Evolutionary conservation across 1,140 invertebrate genomes (phyloP).

Genomic region (Psix sp.): DNA sequence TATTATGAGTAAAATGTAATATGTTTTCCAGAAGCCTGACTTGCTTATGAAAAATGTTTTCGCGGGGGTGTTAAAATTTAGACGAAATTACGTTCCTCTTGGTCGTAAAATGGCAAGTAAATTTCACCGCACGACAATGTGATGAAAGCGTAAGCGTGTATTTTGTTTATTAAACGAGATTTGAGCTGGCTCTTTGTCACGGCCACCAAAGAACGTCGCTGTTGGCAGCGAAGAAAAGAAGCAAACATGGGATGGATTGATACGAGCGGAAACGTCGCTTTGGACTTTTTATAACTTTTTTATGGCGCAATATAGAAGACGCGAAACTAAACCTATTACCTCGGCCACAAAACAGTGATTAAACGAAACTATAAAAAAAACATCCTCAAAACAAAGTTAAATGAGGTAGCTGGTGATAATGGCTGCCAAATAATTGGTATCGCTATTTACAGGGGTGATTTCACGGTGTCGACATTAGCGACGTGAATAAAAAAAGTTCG

Average conservation of each 20-base stretch:
- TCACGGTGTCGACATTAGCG: conserved; percentile 12
- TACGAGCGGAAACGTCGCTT: conserved; percentile 36
- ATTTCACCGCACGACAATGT: conserved; percentile 21
- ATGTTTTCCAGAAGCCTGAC: too few relatives aligned
- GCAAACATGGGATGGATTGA: conserved; percentile 55
- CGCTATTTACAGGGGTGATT: conserved; percentile 18
- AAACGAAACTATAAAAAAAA: conserved; percentile 64
- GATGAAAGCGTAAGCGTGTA: conserved; percentile 45
- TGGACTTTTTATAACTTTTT: conserved; percentile 66
- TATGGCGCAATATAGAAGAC: conserved; percentile 65
- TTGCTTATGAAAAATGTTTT: too few relatives aligned
- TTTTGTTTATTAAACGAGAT: conserved; percentile 55
- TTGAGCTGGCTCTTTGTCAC: conserved; percentile 33
- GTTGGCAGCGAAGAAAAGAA: not conserved
- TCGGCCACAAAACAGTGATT: conserved; percentile 63
- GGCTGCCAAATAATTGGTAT: conserved; percentile 56
- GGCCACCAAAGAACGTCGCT: conserved; percentile 24
- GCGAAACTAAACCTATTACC: conserved; percentile 67
- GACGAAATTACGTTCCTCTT: conserved; percentile 18
- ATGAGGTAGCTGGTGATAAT: conserved; percentile 63
- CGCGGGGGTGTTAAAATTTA: conserved; percentile 6
- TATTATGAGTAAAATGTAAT: too few relatives aligned
- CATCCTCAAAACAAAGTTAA: conserved; percentile 65
- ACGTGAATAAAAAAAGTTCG: conserved; percentile 7
- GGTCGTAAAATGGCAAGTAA: conserved; percentile 27